Conservation (phyloP, 2,797 vertebrate species). For the Myiotriccus ornatus region DNA sequence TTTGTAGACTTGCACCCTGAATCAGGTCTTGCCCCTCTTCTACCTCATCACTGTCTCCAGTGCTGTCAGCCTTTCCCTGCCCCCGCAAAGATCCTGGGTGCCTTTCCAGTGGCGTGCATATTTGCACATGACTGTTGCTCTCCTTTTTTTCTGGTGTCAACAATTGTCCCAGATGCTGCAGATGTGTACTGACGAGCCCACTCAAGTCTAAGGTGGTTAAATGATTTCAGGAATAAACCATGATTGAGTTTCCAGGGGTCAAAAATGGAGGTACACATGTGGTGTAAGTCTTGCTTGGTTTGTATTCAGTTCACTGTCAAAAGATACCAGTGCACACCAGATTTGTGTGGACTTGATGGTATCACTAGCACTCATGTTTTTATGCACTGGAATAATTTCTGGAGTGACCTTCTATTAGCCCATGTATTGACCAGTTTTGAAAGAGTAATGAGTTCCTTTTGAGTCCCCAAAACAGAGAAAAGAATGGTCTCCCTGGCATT, state of each 20-base stretch:
- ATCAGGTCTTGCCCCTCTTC: not conserved
- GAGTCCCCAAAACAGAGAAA: not conserved
- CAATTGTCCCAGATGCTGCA: not conserved
- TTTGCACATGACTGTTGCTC: not conserved
- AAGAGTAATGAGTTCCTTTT: not conserved
- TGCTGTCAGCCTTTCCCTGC: not conserved
- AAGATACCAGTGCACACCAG: not conserved
- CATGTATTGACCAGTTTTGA: not conserved
- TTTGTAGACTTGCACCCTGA: fast-evolving
- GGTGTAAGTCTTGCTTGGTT: not conserved
- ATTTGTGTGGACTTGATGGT: not conserved
- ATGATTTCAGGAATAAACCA: not conserved
- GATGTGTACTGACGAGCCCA: not conserved
- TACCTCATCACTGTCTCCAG: not conserved
- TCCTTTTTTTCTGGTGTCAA: not conserved
- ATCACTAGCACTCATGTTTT: not conserved
- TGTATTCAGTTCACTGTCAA: not conserved
- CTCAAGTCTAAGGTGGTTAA: not conserved
- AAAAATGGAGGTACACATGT: fast-evolving
- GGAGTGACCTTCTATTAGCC: not conserved
- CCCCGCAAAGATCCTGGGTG: not conserved
- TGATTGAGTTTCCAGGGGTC: fast-evolving
- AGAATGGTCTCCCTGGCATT: not conserved
- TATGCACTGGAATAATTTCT: not conserved
- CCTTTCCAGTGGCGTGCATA: not conserved